phyloP scores from a whole-genome alignment of 2,888 invertebrate species.

The Machimus atricapillus region DNA sequence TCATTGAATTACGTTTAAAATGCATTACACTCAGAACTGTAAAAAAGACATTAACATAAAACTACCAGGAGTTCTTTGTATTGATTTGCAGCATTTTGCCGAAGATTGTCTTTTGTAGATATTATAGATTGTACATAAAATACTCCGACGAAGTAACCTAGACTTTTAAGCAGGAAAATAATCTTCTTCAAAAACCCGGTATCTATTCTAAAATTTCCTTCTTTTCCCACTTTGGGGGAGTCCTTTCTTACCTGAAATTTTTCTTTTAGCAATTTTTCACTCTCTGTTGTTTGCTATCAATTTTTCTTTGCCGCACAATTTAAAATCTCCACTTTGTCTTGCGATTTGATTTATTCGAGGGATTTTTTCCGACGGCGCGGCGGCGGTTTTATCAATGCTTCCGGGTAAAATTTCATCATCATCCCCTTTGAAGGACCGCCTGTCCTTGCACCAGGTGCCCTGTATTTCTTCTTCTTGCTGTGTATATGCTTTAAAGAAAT shows the following conservation, averaged over 20 bases:
- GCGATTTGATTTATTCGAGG: slow-evolving; percentile 14
- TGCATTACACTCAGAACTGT: too few relatives aligned
- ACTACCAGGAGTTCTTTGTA: too few relatives aligned
- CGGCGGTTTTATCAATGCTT: slow-evolving; percentile 15
- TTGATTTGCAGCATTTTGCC: too few relatives aligned
- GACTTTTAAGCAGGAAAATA: neutral
- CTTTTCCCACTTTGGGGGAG: neutral
- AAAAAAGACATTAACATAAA: too few relatives aligned
- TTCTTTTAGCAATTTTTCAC: neutral
- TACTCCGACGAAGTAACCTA: neutral
- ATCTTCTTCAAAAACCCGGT: neutral
- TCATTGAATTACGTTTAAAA: too few relatives aligned
- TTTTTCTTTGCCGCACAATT: neutral
- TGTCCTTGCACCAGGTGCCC: neutral
- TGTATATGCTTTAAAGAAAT: neutral
- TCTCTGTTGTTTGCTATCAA: neutral
- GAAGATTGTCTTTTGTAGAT: too few relatives aligned
- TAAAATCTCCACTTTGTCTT: slow-evolving; percentile 4
- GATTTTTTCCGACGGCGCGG: slow-evolving; percentile 3
- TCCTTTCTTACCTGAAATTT: neutral
- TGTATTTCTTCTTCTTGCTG: neutral
- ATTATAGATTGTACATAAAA: neutral
- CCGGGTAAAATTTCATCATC: neutral
- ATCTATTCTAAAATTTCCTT: neutral
- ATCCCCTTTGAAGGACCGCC: neutral